Evolutionary conservation across 37 sponge, comb jelly and placozoan species (phyloP), one percentile per base, ranked within the genome.

Genomic region (Amphimedon queenslandica): DNA sequence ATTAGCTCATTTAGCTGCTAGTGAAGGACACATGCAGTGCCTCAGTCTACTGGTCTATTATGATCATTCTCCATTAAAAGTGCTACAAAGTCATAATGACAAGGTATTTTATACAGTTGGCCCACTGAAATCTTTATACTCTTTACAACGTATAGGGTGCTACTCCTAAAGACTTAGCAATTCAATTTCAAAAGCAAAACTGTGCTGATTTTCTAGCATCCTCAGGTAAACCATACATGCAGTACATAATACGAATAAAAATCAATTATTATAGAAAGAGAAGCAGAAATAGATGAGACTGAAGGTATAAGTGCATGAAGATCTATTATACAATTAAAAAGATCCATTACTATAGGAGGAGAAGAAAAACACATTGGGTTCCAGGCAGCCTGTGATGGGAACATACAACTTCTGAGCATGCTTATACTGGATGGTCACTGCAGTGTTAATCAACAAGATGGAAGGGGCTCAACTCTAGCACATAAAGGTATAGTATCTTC

Each of bases 1-100:
- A 33, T 57, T 40, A 64, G 93, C 90, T n/a, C 93, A 92, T 69
- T 55, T 89, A 2, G 86, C 93, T 20, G 93, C 90, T 28, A 64
- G 42, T 11, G 93, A 92, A 66, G 93, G 93, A 27, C 93, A 92
- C 32, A 57, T 89, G 29, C 63, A 70, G 4, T 88, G 93, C 57
- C 79, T 92, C 16, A 76, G 67, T 35, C 21, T 80, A 24, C 43
- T 92, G 4, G 79, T 88, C 27, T 75, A 68, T 37, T 40, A 77
- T 53, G 51, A 78, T 11, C 39, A 43, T 29, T 33, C 81, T 3
- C 60, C 87, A 41, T 20, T 56, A 3, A 64, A 56, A 16, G 79
- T 84, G 4, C 11, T 92, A 8, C 21, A 51, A 11, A 61, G 63
- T 35, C 80, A 64, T 40, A 92, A 92, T 69, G 81, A 92, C 37